Percentiles rank a stretch among this genome's conserved stretches.
These are phyloP conservation scores for Sphaerodactylus townsendi DNA, from an alignment of 2,113 vertebrate species.

Conservation along the genomic window DNA sequence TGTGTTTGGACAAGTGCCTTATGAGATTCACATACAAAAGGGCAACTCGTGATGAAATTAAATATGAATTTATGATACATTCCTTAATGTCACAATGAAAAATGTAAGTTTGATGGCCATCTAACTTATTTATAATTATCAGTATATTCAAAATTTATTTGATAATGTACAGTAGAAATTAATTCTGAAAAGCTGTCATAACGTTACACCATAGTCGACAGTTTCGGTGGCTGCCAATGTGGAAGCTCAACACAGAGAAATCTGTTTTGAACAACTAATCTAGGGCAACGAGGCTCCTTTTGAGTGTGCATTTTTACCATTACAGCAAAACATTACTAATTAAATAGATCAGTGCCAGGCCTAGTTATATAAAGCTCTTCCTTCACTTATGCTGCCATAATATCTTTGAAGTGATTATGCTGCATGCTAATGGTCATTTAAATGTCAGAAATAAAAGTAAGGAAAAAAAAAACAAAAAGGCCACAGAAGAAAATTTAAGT, in stretches of 20 bases:
- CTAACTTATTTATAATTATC: constrained; percentile 15
- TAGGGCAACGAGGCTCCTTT: constrained; percentile 56
- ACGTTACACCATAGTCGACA: not conserved
- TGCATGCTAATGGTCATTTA: constrained; percentile 43
- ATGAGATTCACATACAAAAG: not conserved
- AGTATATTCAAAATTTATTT: constrained; percentile 29
- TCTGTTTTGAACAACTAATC: constrained; percentile 50
- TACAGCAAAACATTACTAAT: constrained; percentile 60
- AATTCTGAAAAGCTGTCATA: constrained; percentile 6
- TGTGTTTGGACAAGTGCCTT: too few relatives aligned
- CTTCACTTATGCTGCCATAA: constrained; percentile 48
- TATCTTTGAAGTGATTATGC: constrained; percentile 41
- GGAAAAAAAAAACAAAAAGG: constrained; percentile 40
- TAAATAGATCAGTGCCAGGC: constrained; percentile 59
- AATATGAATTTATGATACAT: not conserved
- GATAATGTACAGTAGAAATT: constrained; percentile 34
- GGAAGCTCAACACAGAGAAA: constrained; percentile 4
- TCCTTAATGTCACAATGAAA: not conserved
- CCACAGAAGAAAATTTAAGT: constrained; percentile 22
- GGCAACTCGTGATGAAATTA: not conserved
- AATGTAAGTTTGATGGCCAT: constrained; percentile 1
- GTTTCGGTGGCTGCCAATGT: constrained; percentile 27
- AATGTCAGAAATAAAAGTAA: constrained; percentile 40
- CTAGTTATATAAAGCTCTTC: constrained; percentile 60
- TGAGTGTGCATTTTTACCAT: constrained; percentile 47